These are phyloP conservation scores for Sphenopsis melanotis DNA, from an alignment of 2,797 vertebrate species.

Conservation along the genomic window DNA sequence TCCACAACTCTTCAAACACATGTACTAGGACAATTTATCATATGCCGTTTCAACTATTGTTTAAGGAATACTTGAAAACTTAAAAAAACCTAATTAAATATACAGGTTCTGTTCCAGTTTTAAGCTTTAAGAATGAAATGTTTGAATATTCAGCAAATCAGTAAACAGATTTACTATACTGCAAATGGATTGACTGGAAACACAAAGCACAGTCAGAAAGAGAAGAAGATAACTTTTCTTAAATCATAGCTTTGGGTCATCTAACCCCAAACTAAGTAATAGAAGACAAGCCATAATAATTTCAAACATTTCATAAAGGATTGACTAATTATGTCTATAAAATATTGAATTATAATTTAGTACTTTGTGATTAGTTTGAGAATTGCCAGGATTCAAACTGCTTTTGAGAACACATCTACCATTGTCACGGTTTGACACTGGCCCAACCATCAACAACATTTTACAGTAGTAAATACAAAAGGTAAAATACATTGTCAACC, in stretches of 20 bases:
- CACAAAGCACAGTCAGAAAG: background rate
- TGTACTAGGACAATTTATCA: background rate
- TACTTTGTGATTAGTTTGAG: background rate
- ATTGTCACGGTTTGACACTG: fast-evolving
- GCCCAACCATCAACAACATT: background rate
- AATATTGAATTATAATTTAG: background rate
- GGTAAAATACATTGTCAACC: background rate
- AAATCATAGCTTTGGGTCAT: background rate
- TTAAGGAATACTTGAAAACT: background rate
- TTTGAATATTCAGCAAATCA: background rate
- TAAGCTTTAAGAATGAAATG: background rate
- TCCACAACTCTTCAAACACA: background rate
- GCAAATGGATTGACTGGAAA: background rate
- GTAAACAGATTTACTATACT: background rate
- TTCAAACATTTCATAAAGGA: background rate
- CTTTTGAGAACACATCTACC: background rate
- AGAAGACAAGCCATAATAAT: background rate
- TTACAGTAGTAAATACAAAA: background rate
- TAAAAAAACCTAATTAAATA: background rate
- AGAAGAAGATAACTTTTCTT: fast-evolving
- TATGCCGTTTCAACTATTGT: background rate
- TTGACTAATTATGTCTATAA: background rate
- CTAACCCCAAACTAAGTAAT: background rate
- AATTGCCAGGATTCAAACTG: background rate
- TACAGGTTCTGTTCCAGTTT: background rate